Evolutionary conservation across 2,888 invertebrate species (phyloP), one percentile per base, ranked within the genome.

Genomic region (Dasysyrphus albostriatus): DNA sequence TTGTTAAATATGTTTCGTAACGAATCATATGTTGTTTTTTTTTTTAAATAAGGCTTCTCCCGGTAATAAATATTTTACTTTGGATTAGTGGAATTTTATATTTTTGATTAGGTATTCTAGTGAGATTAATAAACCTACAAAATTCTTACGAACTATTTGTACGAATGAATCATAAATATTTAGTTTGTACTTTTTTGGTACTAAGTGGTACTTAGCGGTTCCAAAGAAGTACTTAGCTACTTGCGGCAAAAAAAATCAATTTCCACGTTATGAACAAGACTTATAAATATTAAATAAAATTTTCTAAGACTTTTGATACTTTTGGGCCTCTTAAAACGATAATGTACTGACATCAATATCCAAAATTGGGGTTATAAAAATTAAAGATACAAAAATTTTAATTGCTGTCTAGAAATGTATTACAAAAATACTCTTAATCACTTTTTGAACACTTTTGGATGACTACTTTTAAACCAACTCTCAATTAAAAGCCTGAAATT

Each of bases 1-100:
- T 24, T 24, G 54, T 69, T 70, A 14, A 63, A 39, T 74, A 10
- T 56, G 47, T 56, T 70, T 81, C 49, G 74, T 54, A 81, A 75
- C 39, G 29, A 44, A 7, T 16, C 19, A 34, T 49, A 39, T 16
- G 24, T 67, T 19, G 32, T 24, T 10, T 19, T 14, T 39, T 24
- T 10, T 19, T 14, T 39, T 24, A 3, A 14, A 34, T 37, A 58
- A 9, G 37, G 5, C 1, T 16, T 16, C 16, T 34, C 59, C 19
- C 39, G 37, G 34, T 37, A 9, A 9, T 8, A 32, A 32, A 19
- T 16, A 37, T 34, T 16, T 39, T 14, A 42, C 14, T 42, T 42
- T 42, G 42, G 34, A 4, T 8, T 24, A 39, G 5, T 24, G 39
- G 42, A 19, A 39, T 61, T 61, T 42, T 61, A 14, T 1, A 42